These are phyloP conservation scores for Tiphia femorata DNA, from an alignment of 2,888 invertebrate species.

Conservation along the genomic window DNA sequence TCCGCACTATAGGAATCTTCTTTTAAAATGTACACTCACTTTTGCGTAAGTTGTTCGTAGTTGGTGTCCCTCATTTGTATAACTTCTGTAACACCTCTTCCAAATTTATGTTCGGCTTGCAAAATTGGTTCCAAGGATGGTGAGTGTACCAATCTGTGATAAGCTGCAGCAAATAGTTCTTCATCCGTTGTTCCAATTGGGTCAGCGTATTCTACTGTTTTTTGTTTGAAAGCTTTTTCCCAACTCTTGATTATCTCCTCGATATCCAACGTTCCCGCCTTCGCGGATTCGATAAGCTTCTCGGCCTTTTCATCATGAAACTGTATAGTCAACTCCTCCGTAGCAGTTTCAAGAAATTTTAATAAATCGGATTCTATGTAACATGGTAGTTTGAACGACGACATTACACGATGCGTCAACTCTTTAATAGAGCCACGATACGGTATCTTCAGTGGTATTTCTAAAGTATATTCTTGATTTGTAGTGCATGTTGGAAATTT, in stretches of 20 bases:
- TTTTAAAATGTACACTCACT: slow-evolving; percentile 70
- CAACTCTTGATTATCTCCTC: slow-evolving; percentile 84
- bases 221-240: slow-evolving; percentile 83
- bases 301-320: slow-evolving; percentile 78
- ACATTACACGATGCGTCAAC: slow-evolving; percentile 76
- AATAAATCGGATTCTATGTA: slow-evolving; percentile 77
- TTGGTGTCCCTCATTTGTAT: slow-evolving; percentile 81
- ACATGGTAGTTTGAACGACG: slow-evolving; percentile 78
- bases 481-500: slow-evolving; percentile 75
- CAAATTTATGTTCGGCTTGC: slow-evolving; percentile 89
- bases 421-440: slow-evolving; percentile 74
- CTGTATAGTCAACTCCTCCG: slow-evolving; percentile 76
- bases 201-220: slow-evolving; percentile 87
- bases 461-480: slow-evolving; percentile 71
- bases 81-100: slow-evolving; percentile 82
- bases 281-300: slow-evolving; percentile 74
- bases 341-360: slow-evolving; percentile 75
- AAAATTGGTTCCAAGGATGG: slow-evolving; percentile 89
- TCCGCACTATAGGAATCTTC: no score
- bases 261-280: slow-evolving; percentile 76
- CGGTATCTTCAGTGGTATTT: slow-evolving; percentile 76
- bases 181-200: slow-evolving; percentile 86
- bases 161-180: slow-evolving; percentile 87
- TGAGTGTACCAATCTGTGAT: slow-evolving; percentile 86
- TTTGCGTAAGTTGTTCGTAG: slow-evolving; percentile 77